Evolutionary conservation across 2,113 vertebrate species (phyloP), one percentile per base, ranked within the genome.

Genomic region (Sialia sialis): DNA sequence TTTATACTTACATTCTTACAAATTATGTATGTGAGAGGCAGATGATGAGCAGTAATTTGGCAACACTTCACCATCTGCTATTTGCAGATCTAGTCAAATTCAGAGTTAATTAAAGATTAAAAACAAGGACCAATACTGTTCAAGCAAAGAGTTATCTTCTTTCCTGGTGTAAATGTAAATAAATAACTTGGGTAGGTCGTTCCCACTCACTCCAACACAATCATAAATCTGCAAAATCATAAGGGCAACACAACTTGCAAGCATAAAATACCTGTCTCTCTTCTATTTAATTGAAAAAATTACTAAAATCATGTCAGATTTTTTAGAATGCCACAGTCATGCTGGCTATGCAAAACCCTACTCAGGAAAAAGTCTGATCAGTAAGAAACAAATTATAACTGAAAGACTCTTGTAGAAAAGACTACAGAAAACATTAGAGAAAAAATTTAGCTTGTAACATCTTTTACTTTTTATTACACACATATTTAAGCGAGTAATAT

Each of bases 91-190:
- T 72, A 78, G 90, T 95, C 69, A 95, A 95, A 93, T 87, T 90
- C 94, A 91, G 77, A 52, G 54, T 96, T 96, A 94, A 94, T 93
- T 96, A 93, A 96, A 95, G 95, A 97, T 72, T 94, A 90, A 94
- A 95, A 68, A 75, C 75, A 93, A 55, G 38, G 81, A 92, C 81
- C 4, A 0, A 88, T 63, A 87, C 16, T 87, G 80, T 16, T 84
- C 73, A 89, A 96, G 78, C 69, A 74, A 76, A 95, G 39, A 92
- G 34, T 17, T 59, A 88, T 36, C 59, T 62, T 93, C 82, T 78
- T 91, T 73, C 49, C 63, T 68, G 58, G 79, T 86, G 81, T 27
- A 32, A 86, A 32, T 16, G 11, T 44, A 88, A 83, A 88, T 48
- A 89, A 94, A 6, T 54, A 94, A 90, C 38, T 87, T 59, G 2